Conservation (phyloP, 2,113 vertebrate species). For the Columba janthina region DNA sequence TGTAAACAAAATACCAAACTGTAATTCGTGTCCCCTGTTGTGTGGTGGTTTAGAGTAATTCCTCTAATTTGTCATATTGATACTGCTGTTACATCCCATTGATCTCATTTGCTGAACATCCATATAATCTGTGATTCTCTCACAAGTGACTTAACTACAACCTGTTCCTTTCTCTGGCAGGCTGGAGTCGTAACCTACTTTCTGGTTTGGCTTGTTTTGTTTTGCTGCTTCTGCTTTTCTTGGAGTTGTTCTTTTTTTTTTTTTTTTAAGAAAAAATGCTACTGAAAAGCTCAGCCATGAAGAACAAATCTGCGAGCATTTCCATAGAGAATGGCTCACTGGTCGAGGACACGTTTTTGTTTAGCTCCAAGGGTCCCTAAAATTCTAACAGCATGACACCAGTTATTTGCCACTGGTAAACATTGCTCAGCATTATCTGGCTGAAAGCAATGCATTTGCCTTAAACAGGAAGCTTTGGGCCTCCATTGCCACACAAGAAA, state of each 20-base stretch:
- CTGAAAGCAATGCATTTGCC: not conserved
- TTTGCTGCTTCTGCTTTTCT: not conserved
- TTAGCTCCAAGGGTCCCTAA: not conserved
- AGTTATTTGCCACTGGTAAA: not conserved
- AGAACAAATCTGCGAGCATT: not conserved
- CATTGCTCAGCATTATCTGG: not conserved
- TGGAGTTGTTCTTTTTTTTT: not conserved
- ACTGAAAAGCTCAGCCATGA: not conserved
- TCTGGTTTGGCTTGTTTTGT: not conserved
- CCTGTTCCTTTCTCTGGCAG: not conserved
- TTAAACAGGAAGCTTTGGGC: not conserved
- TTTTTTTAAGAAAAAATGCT: not conserved
- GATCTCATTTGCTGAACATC: constrained; percentile 15
- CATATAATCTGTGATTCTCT: not conserved
- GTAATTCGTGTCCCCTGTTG: constrained; percentile 24
- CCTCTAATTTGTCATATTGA: constrained; percentile 45
- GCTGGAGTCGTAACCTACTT: not conserved
- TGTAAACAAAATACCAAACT: constrained; percentile 36
- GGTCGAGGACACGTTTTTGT: fast-evolving
- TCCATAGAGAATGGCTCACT: not conserved
- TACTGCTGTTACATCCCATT: constrained; percentile 26
- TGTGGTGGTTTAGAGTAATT: constrained; percentile 25
- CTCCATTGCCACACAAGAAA: not conserved
- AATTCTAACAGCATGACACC: not conserved
- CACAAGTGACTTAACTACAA: not conserved